Base-by-base conservation (phyloP, 2,113 vertebrate genomes). In the Neolamprologus modestus region DNA sequence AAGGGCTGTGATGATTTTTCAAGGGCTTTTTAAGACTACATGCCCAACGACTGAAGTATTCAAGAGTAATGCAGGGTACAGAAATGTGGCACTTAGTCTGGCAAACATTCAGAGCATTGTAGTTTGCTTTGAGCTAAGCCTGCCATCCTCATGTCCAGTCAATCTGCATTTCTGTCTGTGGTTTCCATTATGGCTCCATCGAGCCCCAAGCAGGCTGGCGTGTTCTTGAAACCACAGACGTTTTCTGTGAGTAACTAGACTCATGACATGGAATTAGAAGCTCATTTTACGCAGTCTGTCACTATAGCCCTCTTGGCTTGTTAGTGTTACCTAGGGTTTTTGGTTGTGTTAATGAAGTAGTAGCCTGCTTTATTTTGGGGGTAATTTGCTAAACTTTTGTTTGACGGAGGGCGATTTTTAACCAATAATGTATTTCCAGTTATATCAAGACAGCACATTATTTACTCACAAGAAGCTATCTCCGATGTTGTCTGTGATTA, bases 161-260 rank as follows among this genome's bases (percentile, higher is more conserved):
- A 90, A 91, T 92, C 91, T 85, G 89, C 85, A 92, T 87, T 81
- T 91, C 87, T 90, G 80, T 90, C 93, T 92, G 93, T 94, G 89
- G 92, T 91, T 93, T 95, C 88, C 89, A 92, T 90, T 93, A 92
- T 83, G 85, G 87, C 91, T 91, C 92, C 86, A 66, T 66, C 59
- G 89, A 92, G 92, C 89, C 76, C 87, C 61, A 71, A 88, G 84
- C 91, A 87, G 89, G 66, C 84, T 87, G 88, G 87, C 91, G 54
- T 87, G 91, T 84, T 84, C 71, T 54, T 19, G 35, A 90, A 94
- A 92, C 91, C 93, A 42, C 92, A 94, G 66, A 84, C 50, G 68
- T 92, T 95, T 94, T 93, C 93, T 91, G 93, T 91, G 88, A 95
- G 91, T 95, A 86, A 91, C 89, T 90, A 89, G 89, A 95, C 92